phyloP scores from a whole-genome alignment of 2,797 vertebrate genomes.

The Girardinus metallicus region DNA sequence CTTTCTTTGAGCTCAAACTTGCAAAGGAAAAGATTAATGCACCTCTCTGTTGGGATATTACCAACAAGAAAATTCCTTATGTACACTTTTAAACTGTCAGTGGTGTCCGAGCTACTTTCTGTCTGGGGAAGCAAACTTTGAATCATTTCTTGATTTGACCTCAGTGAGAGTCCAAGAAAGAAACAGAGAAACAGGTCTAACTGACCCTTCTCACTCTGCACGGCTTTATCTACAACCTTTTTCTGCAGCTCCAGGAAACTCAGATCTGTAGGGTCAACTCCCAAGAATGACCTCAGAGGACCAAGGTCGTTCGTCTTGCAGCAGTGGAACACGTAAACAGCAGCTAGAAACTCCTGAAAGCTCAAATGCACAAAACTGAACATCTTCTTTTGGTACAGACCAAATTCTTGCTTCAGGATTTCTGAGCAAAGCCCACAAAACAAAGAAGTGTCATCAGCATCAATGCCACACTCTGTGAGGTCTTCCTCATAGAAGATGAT shows the following conservation, averaged over 20 bases:
- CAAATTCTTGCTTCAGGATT: constrained; percentile 23
- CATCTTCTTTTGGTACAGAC: constrained; percentile 27
- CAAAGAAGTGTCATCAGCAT: constrained; percentile 4
- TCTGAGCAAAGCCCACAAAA: constrained; percentile 38
- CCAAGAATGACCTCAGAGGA: constrained; percentile 21
- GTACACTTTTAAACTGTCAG: constrained; percentile 17
- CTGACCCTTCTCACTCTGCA: constrained; percentile 16
- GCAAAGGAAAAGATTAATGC: constrained; percentile 46
- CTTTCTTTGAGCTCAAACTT: constrained; percentile 43
- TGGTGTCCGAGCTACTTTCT: constrained; percentile 6
- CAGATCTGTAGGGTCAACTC: not conserved
- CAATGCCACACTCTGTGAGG: constrained; percentile 27
- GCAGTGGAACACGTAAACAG: constrained; percentile 25
- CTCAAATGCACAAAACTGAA: constrained; percentile 41
- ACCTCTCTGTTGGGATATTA: constrained; percentile 20
- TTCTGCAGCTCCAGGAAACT: constrained; percentile 24
- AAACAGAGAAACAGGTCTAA: constrained; percentile 24
- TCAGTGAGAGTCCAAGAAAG: constrained; percentile 33
- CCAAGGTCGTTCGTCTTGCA: constrained; percentile 20
- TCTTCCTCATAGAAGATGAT: constrained; percentile 40
- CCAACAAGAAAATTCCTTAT: constrained; percentile 4
- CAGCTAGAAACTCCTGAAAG: constrained; percentile 48
- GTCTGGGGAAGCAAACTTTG: constrained; percentile 12
- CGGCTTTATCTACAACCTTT: constrained; percentile 35
- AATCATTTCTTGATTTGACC: constrained; percentile 29